phyloP scores from a whole-genome alignment of 2,888 invertebrate genomes.

The Zhuqinia jingwanae region DNA sequence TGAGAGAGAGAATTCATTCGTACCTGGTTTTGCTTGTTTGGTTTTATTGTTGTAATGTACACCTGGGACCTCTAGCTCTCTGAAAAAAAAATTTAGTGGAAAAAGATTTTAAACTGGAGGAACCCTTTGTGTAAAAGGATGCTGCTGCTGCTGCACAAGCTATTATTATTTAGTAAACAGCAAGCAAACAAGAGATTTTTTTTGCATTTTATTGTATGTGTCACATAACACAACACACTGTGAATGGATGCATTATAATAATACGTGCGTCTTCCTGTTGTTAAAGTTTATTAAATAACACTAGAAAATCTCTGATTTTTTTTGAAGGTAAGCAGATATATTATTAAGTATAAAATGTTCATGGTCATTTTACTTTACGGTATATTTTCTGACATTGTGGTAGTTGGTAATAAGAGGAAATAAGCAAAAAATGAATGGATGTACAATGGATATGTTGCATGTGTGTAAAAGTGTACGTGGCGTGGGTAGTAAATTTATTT shows the following conservation, averaged over 20 bases:
- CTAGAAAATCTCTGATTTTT: neutral
- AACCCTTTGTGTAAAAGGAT: slow-evolving; percentile 42
- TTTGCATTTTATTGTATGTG: slow-evolving; percentile 57
- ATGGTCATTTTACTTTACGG: slow-evolving; percentile 60
- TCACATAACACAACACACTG: slow-evolving; percentile 28
- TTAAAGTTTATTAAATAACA: slow-evolving; percentile 38
- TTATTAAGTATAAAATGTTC: slow-evolving; percentile 28
- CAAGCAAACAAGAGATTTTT: slow-evolving; percentile 49
- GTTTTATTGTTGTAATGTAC: slow-evolving; percentile 67
- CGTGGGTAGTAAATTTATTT: slow-evolving; percentile 11
- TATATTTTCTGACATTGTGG: too few species aligned
- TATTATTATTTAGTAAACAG: neutral
- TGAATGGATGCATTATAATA: slow-evolving; percentile 26
- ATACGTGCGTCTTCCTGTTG: slow-evolving; percentile 49
- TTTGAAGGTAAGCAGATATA: slow-evolving; percentile 29
- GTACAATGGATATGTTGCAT: too few species aligned
- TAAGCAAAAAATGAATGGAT: neutral
- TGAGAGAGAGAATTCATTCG: slow-evolving; percentile 29
- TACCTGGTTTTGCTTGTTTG: slow-evolving; percentile 52
- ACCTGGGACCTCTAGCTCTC: slow-evolving; percentile 61
- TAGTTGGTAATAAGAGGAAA: too few species aligned
- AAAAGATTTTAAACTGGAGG: slow-evolving; percentile 57
- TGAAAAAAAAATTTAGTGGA: neutral
- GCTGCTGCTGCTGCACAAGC: slow-evolving; percentile 6
- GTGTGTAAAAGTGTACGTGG: too few species aligned